These are phyloP conservation scores for Conops quadrifasciatus DNA, from an alignment of 2,888 invertebrate genomes.

Conservation along the genomic window DNA sequence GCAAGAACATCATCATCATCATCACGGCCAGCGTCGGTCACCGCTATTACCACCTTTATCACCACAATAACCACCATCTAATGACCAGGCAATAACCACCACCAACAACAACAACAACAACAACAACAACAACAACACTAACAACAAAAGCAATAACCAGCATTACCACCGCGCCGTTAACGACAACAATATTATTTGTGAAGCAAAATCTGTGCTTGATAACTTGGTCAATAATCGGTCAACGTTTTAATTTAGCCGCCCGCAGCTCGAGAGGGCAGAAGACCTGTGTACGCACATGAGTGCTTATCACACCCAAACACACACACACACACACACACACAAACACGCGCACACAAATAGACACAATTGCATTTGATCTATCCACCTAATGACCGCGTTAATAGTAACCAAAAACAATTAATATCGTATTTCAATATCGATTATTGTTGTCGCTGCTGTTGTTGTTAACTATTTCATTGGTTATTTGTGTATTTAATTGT, in stretches of 20 bases:
- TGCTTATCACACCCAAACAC: conserved; percentile 12
- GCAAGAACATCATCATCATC: too few species aligned
- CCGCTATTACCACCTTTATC: too few species aligned
- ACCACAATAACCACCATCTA: too few species aligned
- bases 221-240: neutral
- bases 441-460: conserved; percentile 49
- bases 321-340: conserved; percentile 3
- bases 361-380: conserved; percentile 26
- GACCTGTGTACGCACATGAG: conserved; percentile 3
- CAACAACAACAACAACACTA: conserved; percentile 29
- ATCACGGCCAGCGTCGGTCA: too few species aligned
- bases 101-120: conserved; percentile 26
- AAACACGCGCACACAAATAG: neutral
- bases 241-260: conserved; percentile 6
- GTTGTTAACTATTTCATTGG: conserved; percentile 31
- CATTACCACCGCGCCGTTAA: neutral
- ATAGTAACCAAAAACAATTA: conserved; percentile 30
- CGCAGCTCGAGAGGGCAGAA: neutral
- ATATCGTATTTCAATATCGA: conserved; percentile 21
- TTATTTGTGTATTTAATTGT: conserved; percentile 1
- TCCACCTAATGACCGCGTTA: conserved; percentile 30
- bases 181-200: conserved; percentile 18
- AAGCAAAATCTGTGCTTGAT: conserved; percentile 8
- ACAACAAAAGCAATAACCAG: conserved; percentile 21
- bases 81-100: conserved; percentile 48